Conservation (phyloP, 2,888 invertebrate genomes). For the Cosmia trapezina region DNA sequence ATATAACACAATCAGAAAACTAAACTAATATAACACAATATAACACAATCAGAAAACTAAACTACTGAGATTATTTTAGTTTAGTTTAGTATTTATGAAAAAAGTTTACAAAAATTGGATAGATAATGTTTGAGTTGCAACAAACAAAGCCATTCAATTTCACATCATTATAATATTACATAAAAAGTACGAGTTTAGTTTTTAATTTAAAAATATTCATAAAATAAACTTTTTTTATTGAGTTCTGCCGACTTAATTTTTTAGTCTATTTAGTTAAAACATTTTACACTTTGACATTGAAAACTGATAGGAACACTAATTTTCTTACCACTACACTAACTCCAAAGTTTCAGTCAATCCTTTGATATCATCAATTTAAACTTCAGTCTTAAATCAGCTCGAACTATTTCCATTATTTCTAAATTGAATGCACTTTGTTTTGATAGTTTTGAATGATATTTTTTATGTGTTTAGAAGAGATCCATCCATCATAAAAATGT, state of each 20-base stretch:
- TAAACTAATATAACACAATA: no score
- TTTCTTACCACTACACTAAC: conserved; percentile 6
- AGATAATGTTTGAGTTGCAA: not conserved
- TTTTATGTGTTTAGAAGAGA: conserved; percentile 22
- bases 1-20: no score
- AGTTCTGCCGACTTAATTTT: not conserved
- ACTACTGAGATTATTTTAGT: not conserved
- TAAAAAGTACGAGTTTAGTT: not conserved
- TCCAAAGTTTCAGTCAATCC: conserved; percentile 8
- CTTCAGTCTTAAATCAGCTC: conserved; percentile 27
- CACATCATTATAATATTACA: not conserved
- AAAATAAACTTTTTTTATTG: not conserved
- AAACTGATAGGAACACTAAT: not conserved
- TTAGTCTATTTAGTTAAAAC: not conserved
- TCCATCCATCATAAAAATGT: conserved; percentile 28
- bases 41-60: not conserved
- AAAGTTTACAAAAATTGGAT: not conserved
- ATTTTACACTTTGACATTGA: not conserved
- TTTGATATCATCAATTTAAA: conserved; percentile 29
- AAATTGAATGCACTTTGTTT: conserved; percentile 32
- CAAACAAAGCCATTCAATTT: not conserved
- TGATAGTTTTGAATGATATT: conserved; percentile 9
- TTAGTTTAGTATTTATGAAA: not conserved
- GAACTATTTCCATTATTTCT: conserved; percentile 23
- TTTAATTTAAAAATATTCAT: not conserved